phyloP scores from a whole-genome alignment of 2,888 invertebrate species.

The Brachynemurus nebulosus region DNA sequence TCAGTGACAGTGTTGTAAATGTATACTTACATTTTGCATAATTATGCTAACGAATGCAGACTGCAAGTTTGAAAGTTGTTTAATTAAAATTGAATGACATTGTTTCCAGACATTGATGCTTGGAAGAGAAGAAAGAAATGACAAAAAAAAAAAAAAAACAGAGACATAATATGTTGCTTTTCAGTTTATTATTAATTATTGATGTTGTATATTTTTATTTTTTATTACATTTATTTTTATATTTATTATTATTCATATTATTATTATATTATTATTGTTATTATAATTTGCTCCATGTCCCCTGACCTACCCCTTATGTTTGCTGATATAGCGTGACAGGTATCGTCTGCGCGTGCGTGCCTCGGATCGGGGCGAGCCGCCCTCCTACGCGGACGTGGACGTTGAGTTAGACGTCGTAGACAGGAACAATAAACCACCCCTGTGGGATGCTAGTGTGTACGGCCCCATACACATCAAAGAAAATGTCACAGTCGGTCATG shows the following conservation, averaged over 20 bases:
- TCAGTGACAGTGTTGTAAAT: too few species aligned
- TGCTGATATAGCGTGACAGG: conserved; percentile 79
- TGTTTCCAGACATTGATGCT: too few species aligned
- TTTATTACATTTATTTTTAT: conserved; percentile 40
- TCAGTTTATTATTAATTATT: conserved; percentile 7
- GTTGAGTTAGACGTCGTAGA: conserved; percentile 97
- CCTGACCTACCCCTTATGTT: conserved; percentile 60
- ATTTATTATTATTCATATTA: conserved; percentile 12
- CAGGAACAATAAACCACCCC: conserved; percentile 96
- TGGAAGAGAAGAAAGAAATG: too few species aligned
- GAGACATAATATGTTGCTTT: conserved; percentile 3
- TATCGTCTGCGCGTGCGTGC: conserved; percentile 93
- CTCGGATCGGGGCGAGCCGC: conserved; percentile 86
- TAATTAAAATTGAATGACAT: too few species aligned
- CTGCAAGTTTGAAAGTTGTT: too few species aligned
- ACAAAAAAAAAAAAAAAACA: too few species aligned
- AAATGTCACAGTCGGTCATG: conserved; percentile 98
- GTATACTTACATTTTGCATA: too few species aligned
- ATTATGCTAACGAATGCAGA: too few species aligned
- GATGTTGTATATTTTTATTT: conserved; percentile 23
- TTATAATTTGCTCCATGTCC: conserved; percentile 41
- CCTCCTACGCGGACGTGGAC: conserved; percentile 89
- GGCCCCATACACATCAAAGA: conserved; percentile 96
- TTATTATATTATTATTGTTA: conserved; percentile 1
- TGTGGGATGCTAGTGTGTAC: conserved; percentile 90